phyloP scores from a whole-genome alignment of 1,140 invertebrate genomes.

The Aphidius ervi region DNA sequence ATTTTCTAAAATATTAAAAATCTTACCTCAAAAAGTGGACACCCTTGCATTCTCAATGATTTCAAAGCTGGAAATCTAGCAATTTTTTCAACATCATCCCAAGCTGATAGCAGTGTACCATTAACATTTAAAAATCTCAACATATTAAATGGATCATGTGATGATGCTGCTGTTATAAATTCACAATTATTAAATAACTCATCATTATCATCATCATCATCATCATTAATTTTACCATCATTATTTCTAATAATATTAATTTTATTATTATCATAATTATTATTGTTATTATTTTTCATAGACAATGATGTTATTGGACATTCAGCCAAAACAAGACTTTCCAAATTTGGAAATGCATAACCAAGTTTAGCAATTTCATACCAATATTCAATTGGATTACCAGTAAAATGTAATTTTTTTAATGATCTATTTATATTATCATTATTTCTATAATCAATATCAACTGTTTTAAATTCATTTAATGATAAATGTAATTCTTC shows the following conservation, averaged over 20 bases:
- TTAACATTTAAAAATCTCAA: constrained; percentile 80
- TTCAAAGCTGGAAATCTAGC: constrained; percentile 76
- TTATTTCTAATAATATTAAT: constrained; percentile 31
- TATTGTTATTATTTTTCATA: constrained; percentile 43
- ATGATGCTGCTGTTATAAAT: constrained; percentile 37
- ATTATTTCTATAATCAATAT: constrained; percentile 52
- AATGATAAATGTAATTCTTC: constrained; percentile 88
- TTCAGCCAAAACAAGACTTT: constrained; percentile 80
- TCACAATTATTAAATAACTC: constrained; percentile 10
- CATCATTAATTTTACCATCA: constrained; percentile 14
- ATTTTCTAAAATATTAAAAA: background rate
- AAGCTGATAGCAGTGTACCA: constrained; percentile 73
- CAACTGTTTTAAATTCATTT: constrained; percentile 76
- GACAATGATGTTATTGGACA: constrained; percentile 70
- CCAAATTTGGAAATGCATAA: constrained; percentile 76
- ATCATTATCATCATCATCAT: constrained; percentile 25
- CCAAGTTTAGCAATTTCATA: constrained; percentile 78
- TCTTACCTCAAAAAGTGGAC: constrained; percentile 51
- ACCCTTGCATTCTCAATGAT: constrained; percentile 74
- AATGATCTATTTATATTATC: constrained; percentile 59
- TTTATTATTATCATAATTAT: constrained; percentile 35
- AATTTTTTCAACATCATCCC: constrained; percentile 84
- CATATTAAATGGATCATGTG: constrained; percentile 62
- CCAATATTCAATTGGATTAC: constrained; percentile 80
- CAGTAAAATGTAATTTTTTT: constrained; percentile 76